Conservation (phyloP, 2,113 vertebrate species). For the Elachura formosa region DNA sequence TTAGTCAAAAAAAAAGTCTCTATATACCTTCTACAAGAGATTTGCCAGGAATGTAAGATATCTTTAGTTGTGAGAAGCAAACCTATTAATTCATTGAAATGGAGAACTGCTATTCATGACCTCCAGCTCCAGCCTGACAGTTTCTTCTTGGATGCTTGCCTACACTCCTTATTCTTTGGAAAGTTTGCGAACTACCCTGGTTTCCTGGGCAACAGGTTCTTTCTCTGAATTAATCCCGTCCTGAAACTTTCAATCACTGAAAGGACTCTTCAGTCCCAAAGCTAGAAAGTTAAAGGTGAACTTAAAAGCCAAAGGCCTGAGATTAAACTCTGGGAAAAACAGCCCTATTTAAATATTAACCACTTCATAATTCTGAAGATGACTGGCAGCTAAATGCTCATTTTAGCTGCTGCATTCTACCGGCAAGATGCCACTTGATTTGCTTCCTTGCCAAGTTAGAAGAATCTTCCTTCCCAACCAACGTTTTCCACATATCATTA, state of each 20-base stretch:
- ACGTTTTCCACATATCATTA: neutral
- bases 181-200: neutral
- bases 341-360: slow-evolving; percentile 40
- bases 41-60: neutral
- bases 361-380: neutral
- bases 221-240: neutral
- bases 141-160: accelerated
- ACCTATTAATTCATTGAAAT: neutral
- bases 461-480: neutral
- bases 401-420: neutral
- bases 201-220: neutral
- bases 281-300: neutral
- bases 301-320: neutral
- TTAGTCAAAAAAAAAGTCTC: neutral
- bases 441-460: neutral
- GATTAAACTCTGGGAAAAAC: neutral
- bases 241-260: neutral
- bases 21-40: neutral
- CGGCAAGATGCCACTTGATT: neutral
- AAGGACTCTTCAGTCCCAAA: neutral
- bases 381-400: neutral
- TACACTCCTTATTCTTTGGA: neutral
- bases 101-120: neutral
- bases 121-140: neutral
- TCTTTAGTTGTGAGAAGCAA: neutral